These are phyloP conservation scores for Apistogramma diplotaenia DNA, from an alignment of 2,113 vertebrate genomes.

Conservation along the genomic window DNA sequence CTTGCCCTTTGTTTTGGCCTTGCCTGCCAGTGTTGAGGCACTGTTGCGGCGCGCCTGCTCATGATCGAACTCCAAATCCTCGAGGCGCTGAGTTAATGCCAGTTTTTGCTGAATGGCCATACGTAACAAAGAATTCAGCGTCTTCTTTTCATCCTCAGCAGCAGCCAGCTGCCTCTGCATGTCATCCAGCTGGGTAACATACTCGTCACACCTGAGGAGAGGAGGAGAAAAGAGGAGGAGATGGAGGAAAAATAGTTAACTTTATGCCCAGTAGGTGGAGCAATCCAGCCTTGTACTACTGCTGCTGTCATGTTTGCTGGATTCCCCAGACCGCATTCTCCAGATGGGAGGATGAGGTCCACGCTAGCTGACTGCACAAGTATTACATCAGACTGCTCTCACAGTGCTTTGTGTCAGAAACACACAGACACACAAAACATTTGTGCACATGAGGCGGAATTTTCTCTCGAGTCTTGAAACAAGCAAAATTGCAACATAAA, in stretches of 20 bases:
- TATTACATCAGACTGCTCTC: slow-evolving; percentile 65
- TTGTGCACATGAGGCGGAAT: too few species aligned
- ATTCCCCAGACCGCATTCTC: slow-evolving; percentile 52
- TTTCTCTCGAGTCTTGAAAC: not conserved
- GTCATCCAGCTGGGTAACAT: slow-evolving; percentile 78
- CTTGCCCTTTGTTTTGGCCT: slow-evolving; percentile 84
- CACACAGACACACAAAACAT: not conserved
- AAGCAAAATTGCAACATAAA: not conserved
- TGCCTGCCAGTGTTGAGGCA: slow-evolving; percentile 57
- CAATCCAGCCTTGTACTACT: not conserved
- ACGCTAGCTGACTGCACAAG: slow-evolving; percentile 24
- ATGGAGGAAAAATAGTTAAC: not conserved
- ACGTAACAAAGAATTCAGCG: slow-evolving; percentile 76
- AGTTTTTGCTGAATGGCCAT: slow-evolving; percentile 82
- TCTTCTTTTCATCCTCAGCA: slow-evolving; percentile 82
- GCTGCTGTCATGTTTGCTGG: slow-evolving; percentile 26
- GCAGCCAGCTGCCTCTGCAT: slow-evolving; percentile 80
- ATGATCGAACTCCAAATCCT: slow-evolving; percentile 84
- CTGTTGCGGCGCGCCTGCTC: slow-evolving; percentile 89
- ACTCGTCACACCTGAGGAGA: slow-evolving; percentile 75
- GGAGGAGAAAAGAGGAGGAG: not conserved
- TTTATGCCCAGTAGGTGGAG: slow-evolving; percentile 58
- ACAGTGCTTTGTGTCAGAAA: slow-evolving; percentile 55
- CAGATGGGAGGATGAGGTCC: slow-evolving; percentile 60
- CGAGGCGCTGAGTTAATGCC: slow-evolving; percentile 77